Conservation (phyloP, 1,140 invertebrate species). For the Hypsibius dujardini region DNA sequence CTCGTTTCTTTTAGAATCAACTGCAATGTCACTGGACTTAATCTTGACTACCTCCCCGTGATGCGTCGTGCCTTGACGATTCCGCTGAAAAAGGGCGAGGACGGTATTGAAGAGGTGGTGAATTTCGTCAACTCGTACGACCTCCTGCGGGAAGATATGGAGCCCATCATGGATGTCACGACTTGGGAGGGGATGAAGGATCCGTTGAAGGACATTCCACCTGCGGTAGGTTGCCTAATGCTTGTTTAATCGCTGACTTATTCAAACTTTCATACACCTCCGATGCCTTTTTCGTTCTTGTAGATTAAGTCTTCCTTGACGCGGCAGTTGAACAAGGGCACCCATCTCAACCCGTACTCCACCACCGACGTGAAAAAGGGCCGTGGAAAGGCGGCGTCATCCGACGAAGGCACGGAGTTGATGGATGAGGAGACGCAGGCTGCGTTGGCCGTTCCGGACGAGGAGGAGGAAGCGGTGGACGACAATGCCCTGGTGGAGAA, state of each 20-base stretch:
- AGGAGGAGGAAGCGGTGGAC: conserved; percentile 39
- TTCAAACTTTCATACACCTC: too few relatives aligned
- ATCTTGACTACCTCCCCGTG: conserved; percentile 59
- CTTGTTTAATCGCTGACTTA: background rate
- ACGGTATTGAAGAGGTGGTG: conserved; percentile 55
- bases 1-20: conserved; percentile 19
- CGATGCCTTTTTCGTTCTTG: background rate
- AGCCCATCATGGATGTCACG: conserved; percentile 62
- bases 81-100: conserved; percentile 50
- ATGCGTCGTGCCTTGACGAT: conserved; percentile 50
- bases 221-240: conserved; percentile 49
- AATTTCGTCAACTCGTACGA: conserved; percentile 57
- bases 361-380: conserved; percentile 39
- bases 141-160: conserved; percentile 71
- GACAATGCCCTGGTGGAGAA: conserved; percentile 41
- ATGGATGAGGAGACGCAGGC: conserved; percentile 29
- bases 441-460: conserved; percentile 36
- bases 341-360: conserved; percentile 49
- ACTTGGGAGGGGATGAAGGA: conserved; percentile 61
- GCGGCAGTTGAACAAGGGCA: conserved; percentile 68
- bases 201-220: conserved; percentile 52
- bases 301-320: conserved; percentile 81
- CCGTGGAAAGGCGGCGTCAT: conserved; percentile 30
- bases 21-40: conserved; percentile 44
- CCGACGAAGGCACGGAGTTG: conserved; percentile 36